phyloP scores from a whole-genome alignment of 2,888 invertebrate genomes.

The Caenorhabditis sp. region DNA sequence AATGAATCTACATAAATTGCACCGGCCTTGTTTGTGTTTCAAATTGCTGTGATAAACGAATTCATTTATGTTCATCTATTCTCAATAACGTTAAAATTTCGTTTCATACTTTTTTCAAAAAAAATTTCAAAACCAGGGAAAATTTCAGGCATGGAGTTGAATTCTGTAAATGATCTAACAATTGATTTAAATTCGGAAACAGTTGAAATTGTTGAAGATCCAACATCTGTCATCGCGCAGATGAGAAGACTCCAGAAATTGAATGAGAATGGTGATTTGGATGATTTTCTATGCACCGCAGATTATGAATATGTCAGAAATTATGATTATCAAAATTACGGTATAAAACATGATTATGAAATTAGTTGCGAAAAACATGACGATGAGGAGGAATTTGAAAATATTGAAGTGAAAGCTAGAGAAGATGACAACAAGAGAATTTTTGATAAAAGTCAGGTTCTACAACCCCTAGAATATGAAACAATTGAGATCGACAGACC shows the following conservation, averaged over 20 bases:
- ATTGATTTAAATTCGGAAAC: background rate
- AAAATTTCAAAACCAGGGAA: too few species aligned
- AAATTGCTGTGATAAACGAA: background rate
- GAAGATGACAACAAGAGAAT: background rate
- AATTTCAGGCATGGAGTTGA: too few species aligned
- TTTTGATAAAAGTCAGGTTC: background rate
- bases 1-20: background rate
- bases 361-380: background rate
- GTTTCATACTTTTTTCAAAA: too few species aligned
- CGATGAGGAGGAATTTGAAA: constrained; percentile 9
- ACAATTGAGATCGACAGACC: constrained; percentile 10
- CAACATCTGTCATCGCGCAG: background rate
- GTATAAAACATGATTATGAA: background rate
- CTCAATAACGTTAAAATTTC: too few species aligned
- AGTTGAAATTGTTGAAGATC: background rate
- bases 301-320: background rate
- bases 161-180: background rate
- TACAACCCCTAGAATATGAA: constrained; percentile 9
- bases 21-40: background rate
- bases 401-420: background rate
- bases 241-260: background rate
- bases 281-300: background rate
- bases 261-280: background rate
- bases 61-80: background rate
- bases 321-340: background rate